Evolutionary conservation across 2,113 vertebrate genomes (phyloP).

Genomic region (Leucosticte australis): DNA sequence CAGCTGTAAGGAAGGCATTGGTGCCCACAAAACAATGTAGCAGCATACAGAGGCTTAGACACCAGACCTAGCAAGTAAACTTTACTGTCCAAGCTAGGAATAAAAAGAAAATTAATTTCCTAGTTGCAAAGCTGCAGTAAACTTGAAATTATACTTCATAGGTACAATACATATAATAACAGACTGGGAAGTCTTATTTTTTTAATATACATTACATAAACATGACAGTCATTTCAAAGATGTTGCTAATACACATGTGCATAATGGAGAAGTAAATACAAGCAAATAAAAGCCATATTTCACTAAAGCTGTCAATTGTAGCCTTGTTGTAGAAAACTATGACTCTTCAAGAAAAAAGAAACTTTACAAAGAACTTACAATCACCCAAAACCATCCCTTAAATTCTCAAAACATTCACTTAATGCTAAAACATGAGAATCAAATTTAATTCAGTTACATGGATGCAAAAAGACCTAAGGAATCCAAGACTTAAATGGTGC

Average conservation of each 20-base stretch:
- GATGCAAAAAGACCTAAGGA: neutral
- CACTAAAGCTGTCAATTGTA: neutral
- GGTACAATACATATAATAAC: neutral
- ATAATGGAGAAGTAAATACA: neutral
- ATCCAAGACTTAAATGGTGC: neutral
- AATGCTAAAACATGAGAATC: neutral
- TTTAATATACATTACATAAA: neutral
- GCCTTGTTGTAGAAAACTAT: neutral
- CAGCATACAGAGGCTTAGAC: neutral
- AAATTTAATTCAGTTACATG: neutral
- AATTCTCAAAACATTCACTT: neutral
- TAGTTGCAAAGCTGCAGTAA: neutral
- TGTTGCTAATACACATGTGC: neutral
- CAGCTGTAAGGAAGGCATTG: neutral
- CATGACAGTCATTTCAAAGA: neutral
- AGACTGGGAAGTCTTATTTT: neutral
- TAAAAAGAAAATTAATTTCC: neutral
- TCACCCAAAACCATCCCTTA: neutral
- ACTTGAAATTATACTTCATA: neutral
- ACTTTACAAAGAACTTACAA: neutral
- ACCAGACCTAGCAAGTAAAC: neutral
- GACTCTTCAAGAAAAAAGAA: neutral
- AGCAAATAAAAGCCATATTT: neutral
- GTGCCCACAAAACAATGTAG: neutral
- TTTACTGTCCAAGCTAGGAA: neutral